Evolutionary conservation across 2,888 invertebrate species (phyloP).

Genomic region (Melitaea athalia): DNA sequence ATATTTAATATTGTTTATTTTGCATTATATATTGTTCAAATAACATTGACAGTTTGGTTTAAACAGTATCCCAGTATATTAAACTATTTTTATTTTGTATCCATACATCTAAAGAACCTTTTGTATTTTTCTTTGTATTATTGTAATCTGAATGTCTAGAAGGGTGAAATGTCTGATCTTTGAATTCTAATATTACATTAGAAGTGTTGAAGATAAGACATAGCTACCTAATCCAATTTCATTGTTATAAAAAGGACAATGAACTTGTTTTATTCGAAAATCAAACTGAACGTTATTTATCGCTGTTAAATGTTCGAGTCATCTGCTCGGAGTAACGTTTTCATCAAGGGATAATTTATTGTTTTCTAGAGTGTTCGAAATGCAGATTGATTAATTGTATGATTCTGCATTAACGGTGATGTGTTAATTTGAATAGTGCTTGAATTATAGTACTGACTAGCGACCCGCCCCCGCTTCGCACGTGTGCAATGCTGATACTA

Average conservation of each 20-base stretch:
- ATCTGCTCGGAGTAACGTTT: conserved; percentile 1
- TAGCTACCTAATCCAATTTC: not conserved
- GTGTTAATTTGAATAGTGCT: not conserved
- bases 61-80: no score
- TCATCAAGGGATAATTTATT: conserved; percentile 4
- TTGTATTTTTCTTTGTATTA: not conserved
- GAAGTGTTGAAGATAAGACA: not conserved
- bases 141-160: not conserved
- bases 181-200: not conserved
- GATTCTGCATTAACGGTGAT: not conserved
- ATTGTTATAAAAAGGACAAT: not conserved
- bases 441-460: not conserved
- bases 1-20: no score
- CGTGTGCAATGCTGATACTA: no score
- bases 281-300: conserved; percentile 1
- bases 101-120: not conserved
- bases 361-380: conserved; percentile 5
- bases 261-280: not conserved
- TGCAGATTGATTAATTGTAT: conserved; percentile 6
- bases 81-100: not conserved
- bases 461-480: no score
- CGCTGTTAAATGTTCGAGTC: conserved; percentile 1
- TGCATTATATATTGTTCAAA: no score
- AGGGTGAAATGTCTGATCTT: not conserved
- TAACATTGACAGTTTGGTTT: no score